Conservation (phyloP, 1,140 invertebrate genomes). For the Musca vetustissima region DNA sequence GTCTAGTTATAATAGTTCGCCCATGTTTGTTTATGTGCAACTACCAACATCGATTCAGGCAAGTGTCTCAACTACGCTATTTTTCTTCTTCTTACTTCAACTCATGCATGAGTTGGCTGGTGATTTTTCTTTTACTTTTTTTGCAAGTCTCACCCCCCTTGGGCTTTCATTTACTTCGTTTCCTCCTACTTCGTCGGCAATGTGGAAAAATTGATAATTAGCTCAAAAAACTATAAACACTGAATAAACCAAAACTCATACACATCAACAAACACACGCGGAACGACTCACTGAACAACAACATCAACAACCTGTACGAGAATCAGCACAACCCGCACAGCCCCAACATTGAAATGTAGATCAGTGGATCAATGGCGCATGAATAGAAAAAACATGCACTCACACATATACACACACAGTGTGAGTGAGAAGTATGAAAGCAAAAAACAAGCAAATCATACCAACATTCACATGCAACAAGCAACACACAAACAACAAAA, state of each 20-base stretch:
- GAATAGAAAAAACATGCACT: neutral
- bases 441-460: neutral
- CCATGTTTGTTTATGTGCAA: too few species aligned
- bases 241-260: neutral
- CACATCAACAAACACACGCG: neutral
- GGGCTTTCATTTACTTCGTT: neutral
- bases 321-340: neutral
- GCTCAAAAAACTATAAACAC: conserved; percentile 1
- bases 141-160: neutral
- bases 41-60: too few species aligned
- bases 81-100: too few species aligned
- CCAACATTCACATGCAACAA: neutral
- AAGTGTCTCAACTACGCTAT: too few species aligned
- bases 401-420: too few species aligned
- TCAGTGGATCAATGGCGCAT: conserved; percentile 25
- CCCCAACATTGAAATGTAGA: conserved; percentile 15
- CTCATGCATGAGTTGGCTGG: too few species aligned
- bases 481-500: neutral
- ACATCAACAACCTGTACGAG: neutral
- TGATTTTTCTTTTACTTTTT: too few species aligned
- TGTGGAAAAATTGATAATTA: conserved; percentile 24
- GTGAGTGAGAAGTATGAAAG: neutral
- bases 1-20: too few species aligned
- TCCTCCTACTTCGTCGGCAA: neutral
- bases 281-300: neutral